These are phyloP conservation scores for Drosophila kikkawai DNA, from an alignment of 1,140 invertebrate genomes.

Conservation along the genomic window DNA sequence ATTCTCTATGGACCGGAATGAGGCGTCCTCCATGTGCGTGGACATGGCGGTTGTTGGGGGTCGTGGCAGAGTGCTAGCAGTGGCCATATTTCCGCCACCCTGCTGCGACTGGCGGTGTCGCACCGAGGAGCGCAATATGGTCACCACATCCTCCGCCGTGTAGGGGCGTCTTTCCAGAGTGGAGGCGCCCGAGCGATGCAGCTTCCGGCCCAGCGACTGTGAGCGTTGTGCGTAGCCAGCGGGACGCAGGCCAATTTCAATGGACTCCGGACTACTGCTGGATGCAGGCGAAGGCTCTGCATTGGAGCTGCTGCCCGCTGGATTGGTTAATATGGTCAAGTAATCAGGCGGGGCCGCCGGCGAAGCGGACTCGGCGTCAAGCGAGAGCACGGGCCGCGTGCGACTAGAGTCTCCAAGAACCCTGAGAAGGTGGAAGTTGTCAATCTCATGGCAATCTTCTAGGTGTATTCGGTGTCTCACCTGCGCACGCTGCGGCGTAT, in stretches of 20 bases:
- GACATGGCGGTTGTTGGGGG: constrained; percentile 63
- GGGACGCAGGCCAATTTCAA: constrained; percentile 62
- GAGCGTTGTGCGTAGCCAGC: constrained; percentile 61
- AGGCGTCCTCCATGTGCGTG: constrained; percentile 69
- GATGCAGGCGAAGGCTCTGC: constrained; percentile 83
- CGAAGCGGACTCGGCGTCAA: constrained; percentile 65
- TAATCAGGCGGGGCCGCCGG: constrained; percentile 80
- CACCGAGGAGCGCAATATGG: constrained; percentile 86
- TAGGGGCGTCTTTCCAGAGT: constrained; percentile 69
- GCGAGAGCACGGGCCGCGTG: constrained; percentile 63
- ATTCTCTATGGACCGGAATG: constrained; percentile 86
- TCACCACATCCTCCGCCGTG: constrained; percentile 87
- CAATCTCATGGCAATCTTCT: neutral
- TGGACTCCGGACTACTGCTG: constrained; percentile 82
- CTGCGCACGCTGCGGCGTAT: constrained; percentile 92
- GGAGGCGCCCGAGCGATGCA: constrained; percentile 37
- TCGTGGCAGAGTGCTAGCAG: constrained; percentile 57
- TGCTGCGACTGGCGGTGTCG: constrained; percentile 58
- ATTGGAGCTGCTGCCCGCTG: constrained; percentile 41
- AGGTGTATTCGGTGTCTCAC: constrained; percentile 24
- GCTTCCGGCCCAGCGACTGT: constrained; percentile 67
- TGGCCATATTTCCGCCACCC: constrained; percentile 8
- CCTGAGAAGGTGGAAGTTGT: constrained; percentile 18
- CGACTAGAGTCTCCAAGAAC: constrained; percentile 74
- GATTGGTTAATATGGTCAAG: constrained; percentile 85